Evolutionary conservation across 1,140 invertebrate species (phyloP).

Genomic region (Pachypsylla venusta): DNA sequence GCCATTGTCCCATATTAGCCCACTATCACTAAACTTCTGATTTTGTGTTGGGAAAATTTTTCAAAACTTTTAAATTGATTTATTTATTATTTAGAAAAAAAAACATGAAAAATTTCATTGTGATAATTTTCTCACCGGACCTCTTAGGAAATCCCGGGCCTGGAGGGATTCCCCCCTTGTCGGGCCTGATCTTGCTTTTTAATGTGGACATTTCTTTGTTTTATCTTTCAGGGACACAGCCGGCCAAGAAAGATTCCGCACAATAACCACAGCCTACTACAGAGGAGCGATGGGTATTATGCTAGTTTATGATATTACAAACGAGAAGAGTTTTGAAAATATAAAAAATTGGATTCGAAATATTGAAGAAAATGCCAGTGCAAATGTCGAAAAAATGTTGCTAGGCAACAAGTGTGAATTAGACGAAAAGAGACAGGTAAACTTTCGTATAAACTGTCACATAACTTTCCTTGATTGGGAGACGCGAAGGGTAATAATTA

Average conservation of each 20-base stretch:
- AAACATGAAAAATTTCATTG: too few relatives aligned
- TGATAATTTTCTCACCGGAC: too few relatives aligned
- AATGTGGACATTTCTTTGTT: too few relatives aligned
- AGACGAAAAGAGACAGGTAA: slow-evolving; percentile 73
- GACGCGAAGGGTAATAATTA: neutral
- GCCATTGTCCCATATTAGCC: too few relatives aligned
- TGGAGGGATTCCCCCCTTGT: too few relatives aligned
- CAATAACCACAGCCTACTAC: slow-evolving; percentile 97
- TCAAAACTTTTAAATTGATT: too few relatives aligned
- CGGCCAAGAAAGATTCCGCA: slow-evolving; percentile 90
- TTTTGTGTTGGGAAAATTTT: too few relatives aligned
- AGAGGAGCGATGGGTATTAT: slow-evolving; percentile 98
- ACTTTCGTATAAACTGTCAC: neutral
- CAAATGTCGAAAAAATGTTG: slow-evolving; percentile 91
- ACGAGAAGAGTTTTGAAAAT: slow-evolving; percentile 97
- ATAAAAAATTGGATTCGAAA: slow-evolving; percentile 98
- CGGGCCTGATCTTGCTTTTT: too few relatives aligned
- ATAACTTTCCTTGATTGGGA: too few relatives aligned
- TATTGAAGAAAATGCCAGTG: slow-evolving; percentile 91
- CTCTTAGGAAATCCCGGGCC: too few relatives aligned
- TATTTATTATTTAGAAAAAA: too few relatives aligned
- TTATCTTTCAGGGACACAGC: slow-evolving; percentile 69
- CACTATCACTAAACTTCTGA: too few relatives aligned
- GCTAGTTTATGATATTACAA: slow-evolving; percentile 97
- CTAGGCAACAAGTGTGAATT: slow-evolving; percentile 91